A percentile compares a stretch with the other conserved stretches of the same genome.
Evolutionary conservation across 2,113 vertebrate species (phyloP).

Genomic region (Spheniscus mendiculus): DNA sequence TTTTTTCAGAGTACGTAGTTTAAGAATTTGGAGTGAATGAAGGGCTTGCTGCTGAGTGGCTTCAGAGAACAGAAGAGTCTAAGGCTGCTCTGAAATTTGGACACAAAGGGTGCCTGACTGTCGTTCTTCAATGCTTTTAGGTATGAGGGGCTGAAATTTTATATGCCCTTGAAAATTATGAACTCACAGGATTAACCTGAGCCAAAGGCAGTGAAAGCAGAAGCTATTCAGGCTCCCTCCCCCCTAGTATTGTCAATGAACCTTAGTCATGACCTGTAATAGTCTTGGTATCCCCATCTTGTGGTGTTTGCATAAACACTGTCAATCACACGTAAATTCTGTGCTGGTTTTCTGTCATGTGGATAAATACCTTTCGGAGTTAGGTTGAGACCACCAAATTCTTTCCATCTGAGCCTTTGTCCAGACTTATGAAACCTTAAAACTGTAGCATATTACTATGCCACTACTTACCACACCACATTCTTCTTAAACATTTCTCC

Average conservation of each 20-base stretch:
- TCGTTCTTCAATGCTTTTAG: not conserved
- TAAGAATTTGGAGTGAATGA: not conserved
- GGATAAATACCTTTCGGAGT: not conserved
- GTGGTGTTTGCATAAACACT: not conserved
- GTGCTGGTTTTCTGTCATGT: not conserved
- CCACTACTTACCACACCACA: not conserved
- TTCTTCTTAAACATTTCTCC: not conserved
- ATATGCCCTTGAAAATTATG: not conserved
- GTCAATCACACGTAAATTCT: not conserved
- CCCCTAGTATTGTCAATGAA: not conserved
- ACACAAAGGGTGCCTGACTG: not conserved
- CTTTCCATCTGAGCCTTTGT: not conserved
- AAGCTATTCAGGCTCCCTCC: not conserved
- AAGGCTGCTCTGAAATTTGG: not conserved
- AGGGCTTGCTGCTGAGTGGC: not conserved
- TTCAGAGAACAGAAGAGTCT: not conserved
- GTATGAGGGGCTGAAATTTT: not conserved
- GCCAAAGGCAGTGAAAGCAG: not conserved
- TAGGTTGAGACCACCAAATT: not conserved
- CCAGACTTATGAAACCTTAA: not conserved
- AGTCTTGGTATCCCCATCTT: not conserved
- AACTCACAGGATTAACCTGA: not conserved
- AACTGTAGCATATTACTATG: not conserved
- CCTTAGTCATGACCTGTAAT: not conserved
- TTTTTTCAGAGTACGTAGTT: not conserved